Conservation (phyloP, 2,113 vertebrate genomes). For the Phylloscopus trochilus region DNA sequence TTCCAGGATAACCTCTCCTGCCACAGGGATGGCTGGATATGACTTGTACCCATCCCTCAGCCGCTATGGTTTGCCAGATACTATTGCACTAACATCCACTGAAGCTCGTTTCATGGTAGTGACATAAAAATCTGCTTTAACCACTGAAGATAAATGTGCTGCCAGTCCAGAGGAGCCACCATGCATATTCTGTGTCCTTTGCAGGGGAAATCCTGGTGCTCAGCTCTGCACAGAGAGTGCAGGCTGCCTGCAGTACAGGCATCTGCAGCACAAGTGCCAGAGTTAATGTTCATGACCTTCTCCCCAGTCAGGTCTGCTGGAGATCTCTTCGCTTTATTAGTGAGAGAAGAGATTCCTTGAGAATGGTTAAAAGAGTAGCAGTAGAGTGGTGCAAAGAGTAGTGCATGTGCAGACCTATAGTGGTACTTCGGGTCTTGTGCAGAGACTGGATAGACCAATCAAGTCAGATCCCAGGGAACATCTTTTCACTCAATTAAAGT, state of each 20-base stretch:
- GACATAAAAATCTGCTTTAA: background rate
- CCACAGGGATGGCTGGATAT: background rate
- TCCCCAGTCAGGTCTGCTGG: background rate
- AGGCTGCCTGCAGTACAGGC: background rate
- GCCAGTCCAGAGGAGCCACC: background rate
- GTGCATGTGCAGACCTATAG: fast-evolving
- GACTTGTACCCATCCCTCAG: background rate
- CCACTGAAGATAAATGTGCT: background rate
- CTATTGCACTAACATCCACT: background rate
- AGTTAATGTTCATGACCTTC: background rate
- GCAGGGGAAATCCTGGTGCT: background rate
- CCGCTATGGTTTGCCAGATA: background rate
- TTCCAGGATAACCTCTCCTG: background rate
- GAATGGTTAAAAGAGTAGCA: background rate
- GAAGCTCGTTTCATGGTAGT: background rate
- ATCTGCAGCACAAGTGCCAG: background rate
- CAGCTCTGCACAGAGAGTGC: fast-evolving
- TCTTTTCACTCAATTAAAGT: background rate
- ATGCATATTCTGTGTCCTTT: background rate
- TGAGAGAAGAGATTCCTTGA: background rate
- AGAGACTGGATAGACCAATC: background rate
- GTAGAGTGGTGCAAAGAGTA: too few species aligned
- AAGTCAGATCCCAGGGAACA: background rate
- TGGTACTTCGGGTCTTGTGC: background rate
- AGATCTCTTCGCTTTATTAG: background rate